phyloP scores from a whole-genome alignment of 35 echinoderm and acorn worm genomes.

The Stichopus chloronotus region DNA sequence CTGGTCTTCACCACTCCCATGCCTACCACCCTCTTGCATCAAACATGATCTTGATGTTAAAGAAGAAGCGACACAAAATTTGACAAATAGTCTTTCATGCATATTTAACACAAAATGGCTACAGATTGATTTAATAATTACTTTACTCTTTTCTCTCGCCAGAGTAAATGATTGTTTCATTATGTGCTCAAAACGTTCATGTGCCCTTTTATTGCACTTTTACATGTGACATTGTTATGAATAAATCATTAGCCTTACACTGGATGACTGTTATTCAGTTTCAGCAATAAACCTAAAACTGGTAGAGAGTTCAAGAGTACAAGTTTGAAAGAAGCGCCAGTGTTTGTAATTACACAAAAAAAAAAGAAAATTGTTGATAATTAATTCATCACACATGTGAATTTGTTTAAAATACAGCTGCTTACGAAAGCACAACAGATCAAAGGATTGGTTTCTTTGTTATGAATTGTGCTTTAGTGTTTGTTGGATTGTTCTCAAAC shows the following conservation, averaged over 20 bases:
- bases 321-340: neutral
- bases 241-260: neutral
- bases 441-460: neutral
- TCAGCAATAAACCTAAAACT: neutral
- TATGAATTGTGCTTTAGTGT: too few species aligned
- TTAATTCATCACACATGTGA: neutral
- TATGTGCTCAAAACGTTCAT: neutral
- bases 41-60: too few species aligned
- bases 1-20: too few species aligned
- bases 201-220: slow-evolving; percentile 4
- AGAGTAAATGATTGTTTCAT: neutral
- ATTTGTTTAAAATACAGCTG: neutral
- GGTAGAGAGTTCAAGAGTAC: neutral
- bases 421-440: neutral
- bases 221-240: neutral
- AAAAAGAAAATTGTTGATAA: neutral
- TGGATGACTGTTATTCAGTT: neutral
- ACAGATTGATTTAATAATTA: too few species aligned
- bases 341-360: neutral
- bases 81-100: too few species aligned
- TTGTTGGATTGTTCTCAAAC: neutral
- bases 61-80: too few species aligned
- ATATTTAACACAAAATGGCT: too few species aligned
- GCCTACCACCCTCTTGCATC: too few species aligned
- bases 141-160: neutral